Evolutionary conservation across 2,113 vertebrate species (phyloP).

Genomic region (Tenrec ecaudatus): DNA sequence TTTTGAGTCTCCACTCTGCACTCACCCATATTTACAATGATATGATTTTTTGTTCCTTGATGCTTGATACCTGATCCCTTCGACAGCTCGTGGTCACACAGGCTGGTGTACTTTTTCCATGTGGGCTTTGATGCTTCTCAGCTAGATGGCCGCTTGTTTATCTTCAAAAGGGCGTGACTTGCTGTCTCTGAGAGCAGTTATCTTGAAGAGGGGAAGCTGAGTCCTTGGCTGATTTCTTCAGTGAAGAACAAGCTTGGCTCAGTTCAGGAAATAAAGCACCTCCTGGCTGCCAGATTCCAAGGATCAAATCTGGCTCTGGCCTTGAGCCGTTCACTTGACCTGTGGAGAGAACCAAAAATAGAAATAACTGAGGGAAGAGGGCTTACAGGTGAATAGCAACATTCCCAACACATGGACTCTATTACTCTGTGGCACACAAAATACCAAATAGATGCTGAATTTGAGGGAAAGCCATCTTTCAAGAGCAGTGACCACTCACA

Average conservation of each 20-base stretch:
- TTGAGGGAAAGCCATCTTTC: background rate
- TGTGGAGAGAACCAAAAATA: background rate
- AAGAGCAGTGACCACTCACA: background rate
- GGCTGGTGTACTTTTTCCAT: too few species aligned
- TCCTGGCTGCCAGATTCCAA: background rate
- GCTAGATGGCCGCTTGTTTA: too few species aligned
- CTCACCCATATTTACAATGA: too few species aligned
- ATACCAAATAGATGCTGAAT: background rate
- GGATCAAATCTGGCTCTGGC: background rate
- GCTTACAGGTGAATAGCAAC: background rate
- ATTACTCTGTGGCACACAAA: background rate
- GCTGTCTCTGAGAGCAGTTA: background rate
- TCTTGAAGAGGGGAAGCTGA: conserved; percentile 30
- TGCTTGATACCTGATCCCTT: too few species aligned
- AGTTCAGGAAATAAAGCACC: conserved; percentile 15
- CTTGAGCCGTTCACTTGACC: conserved; percentile 28
- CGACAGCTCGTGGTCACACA: too few species aligned
- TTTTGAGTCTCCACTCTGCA: too few species aligned
- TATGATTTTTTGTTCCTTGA: too few species aligned
- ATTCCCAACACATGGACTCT: background rate
- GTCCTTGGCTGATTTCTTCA: background rate
- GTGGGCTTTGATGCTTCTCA: too few species aligned
- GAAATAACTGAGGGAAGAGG: conserved; percentile 2
- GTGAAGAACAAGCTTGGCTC: background rate
- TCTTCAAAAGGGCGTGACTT: background rate